Evolutionary conservation across 2,888 invertebrate species (phyloP).

Genomic region (Eristalis arbustorum): DNA sequence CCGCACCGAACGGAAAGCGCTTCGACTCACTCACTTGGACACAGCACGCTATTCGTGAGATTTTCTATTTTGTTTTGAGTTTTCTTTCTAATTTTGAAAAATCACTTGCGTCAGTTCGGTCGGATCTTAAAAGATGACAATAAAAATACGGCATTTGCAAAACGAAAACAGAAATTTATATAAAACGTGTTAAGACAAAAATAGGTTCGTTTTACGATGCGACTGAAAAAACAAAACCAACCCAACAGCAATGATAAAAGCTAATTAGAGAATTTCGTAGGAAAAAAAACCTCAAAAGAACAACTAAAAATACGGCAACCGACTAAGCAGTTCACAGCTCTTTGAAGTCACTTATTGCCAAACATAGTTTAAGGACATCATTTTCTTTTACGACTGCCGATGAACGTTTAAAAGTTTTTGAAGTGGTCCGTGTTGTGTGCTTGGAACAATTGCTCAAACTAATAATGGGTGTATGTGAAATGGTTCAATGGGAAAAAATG

Average conservation of each 20-base stretch:
- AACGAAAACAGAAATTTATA: constrained; percentile 2
- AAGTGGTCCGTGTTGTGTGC: background rate
- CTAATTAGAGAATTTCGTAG: constrained; percentile 11
- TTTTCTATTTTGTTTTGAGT: constrained; percentile 6
- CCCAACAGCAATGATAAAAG: background rate
- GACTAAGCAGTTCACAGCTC: background rate
- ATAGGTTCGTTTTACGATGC: constrained; percentile 10
- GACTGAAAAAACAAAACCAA: background rate
- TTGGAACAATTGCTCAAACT: no score
- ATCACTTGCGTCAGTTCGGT: constrained; percentile 5
- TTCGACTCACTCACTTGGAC: background rate
- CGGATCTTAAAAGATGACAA: constrained; percentile 5
- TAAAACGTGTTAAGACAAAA: constrained; percentile 2
- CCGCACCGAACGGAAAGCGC: background rate
- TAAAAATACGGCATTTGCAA: background rate
- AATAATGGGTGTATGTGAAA: no score
- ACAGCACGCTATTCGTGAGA: background rate
- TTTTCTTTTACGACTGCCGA: background rate
- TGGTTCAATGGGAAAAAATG: no score
- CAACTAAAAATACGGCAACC: constrained; percentile 2
- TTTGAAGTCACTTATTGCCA: constrained; percentile 12
- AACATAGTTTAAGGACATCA: background rate
- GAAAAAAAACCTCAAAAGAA: background rate
- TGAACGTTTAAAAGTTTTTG: background rate
- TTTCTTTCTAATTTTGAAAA: background rate